Evolutionary conservation across 2,797 vertebrate genomes (phyloP), one percentile per base, ranked within the genome.

Genomic region (Mareca penelope): DNA sequence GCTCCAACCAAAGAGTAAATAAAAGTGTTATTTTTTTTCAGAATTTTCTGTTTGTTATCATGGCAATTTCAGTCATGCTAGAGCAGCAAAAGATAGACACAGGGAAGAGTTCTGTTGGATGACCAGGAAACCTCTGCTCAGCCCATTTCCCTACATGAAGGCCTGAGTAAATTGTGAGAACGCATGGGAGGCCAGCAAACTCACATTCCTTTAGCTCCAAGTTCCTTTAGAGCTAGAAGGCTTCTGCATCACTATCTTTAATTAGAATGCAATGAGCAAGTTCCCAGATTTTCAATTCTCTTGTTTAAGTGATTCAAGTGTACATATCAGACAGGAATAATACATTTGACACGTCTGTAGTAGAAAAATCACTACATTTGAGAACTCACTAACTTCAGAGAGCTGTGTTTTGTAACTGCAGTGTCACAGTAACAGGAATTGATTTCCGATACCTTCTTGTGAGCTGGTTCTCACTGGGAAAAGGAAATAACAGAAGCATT

Each of bases 401-500:
- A 60, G 37, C 50, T 84, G 86, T 1, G 0, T 53, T 71, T 89
- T 89, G 52, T 94, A 86, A 91, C 59, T 76, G 59, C 53, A 55
- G 40, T 16, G 31, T 88, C 63, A 44, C 92, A 80, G 56, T 90
- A 89, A 88, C 57, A 88, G 68, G 35, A 94, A 88, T 92, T 94
- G 52, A 95, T 91, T 94, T 86, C 60, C 77, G 1, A 93, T 92
- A 86, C 73, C 84, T 88, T 35, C 89, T 76, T 86, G 52, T 84
- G 88, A 91, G 83, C 73, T 75, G 68, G 50, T 94, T 95, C 89
- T 95, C 40, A 16, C 50, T 77, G 87, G 73, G 57, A 88, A 86
- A 85, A 82, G 71, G 85, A 95, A 95, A 24, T 46, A 88, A 73
- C 71, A 75, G 94, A 69, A 87, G 88, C 85, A 65, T 53, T 85